A percentile compares a stretch with the other conserved stretches of the same genome.
These are phyloP conservation scores for Acestrorhynchus altus DNA, from an alignment of 2,797 vertebrate genomes.

Conservation along the genomic window DNA sequence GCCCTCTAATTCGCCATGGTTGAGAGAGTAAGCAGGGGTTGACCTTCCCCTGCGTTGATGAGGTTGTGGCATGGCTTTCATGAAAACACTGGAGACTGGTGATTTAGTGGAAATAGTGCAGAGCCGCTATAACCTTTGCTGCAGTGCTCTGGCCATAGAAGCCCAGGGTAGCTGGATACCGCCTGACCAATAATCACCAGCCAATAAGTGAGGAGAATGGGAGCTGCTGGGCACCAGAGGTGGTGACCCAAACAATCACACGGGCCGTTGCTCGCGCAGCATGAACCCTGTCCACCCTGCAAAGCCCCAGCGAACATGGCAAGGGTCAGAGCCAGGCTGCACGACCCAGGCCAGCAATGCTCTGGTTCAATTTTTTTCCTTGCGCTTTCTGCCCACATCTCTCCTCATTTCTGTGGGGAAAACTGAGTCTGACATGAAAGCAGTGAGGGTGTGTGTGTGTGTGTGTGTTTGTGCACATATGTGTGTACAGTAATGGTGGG, in stretches of 20 bases:
- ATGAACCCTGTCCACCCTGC: constrained; percentile 44
- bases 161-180: constrained; percentile 6
- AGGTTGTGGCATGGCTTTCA: constrained; percentile 5
- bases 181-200: constrained; percentile 37
- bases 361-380: constrained; percentile 25
- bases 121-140: constrained; percentile 26
- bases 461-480: constrained; percentile 11
- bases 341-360: not conserved
- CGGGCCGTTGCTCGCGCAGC: constrained; percentile 34
- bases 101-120: constrained; percentile 9
- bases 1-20: not conserved
- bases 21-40: not conserved
- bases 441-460: constrained; percentile 22
- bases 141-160: constrained; percentile 16
- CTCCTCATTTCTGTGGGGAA: constrained; percentile 37
- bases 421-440: constrained; percentile 46
- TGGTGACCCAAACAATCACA: constrained; percentile 55
- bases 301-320: constrained; percentile 46
- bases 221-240: constrained; percentile 50
- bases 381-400: constrained; percentile 6
- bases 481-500: constrained; percentile 29
- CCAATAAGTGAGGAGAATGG: constrained; percentile 46
- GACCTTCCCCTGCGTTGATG: constrained; percentile 1
- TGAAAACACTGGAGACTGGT: not conserved
- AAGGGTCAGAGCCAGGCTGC: constrained; percentile 39